Base-by-base conservation (phyloP, 2,797 vertebrate species). In the Potorous gilbertii region DNA sequence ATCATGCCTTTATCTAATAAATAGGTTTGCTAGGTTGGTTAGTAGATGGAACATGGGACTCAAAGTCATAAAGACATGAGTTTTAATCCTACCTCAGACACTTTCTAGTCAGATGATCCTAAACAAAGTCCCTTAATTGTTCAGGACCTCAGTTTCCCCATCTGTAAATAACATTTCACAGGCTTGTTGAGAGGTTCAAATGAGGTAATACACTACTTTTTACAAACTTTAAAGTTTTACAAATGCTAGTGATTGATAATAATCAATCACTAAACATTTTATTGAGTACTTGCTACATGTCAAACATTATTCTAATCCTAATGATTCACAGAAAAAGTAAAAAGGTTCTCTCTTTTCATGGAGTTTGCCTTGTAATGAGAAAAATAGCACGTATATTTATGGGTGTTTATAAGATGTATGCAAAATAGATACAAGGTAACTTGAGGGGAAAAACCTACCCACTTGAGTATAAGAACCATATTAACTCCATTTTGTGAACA, bases 101-200 rank as follows among this genome's bases (percentile, higher is more conserved):
- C 55, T 5, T 97, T 89, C 92, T 59, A 24, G 55, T 56, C 96
- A 94, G 95, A 96, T 96, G 96, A 96, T 93, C 97, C 97, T 93
- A 40, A 95, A 96, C 81, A 94, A 95, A 94, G 91, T 96, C 89
- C 55, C 46, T 98, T 97, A 96, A 96, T 94, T 96, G 96, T 92
- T 97, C 92, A 96, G 97, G 96, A 95, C 81, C 66, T 97, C 97
- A 95, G 95, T 97, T 97, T 97, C 95, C 92, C 94, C 96, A 97
- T 97, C 40, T 62, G 93, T 52, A 54, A 91, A 92, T 66, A 40
- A 57, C 16, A 56, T 50, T 34, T 66, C 66, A 54, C 0, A 89
- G 27, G 4, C 54, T 91, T 59, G 74, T 46, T 90, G 14, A 54
- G 28, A 52, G 31, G n/a, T 92, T 57, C 56, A n/a, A 46, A 40